Base-by-base conservation (phyloP, 2,797 vertebrate species). In the Holocentrus rufus region DNA sequence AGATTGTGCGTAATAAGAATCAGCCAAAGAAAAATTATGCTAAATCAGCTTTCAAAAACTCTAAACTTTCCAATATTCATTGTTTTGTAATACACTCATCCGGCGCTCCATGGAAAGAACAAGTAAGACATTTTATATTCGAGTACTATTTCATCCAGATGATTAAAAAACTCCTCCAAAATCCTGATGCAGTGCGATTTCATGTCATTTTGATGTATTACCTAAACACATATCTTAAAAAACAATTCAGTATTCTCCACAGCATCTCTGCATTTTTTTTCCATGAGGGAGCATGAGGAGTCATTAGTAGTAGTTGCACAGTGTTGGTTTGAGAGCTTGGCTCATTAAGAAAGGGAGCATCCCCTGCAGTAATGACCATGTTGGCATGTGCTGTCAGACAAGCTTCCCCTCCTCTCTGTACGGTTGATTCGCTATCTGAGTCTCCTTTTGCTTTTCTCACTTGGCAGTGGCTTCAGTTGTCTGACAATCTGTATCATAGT, bases 301-400 rank as follows among this genome's bases (percentile, higher is more conserved):
- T 71, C 68, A 69, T 82, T 74, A 74, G 61, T 50, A 73, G 50
- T 39, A 64, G 59, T 65, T 65, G 49, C 59, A 42, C 36, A 50
- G 59, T 30, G 67, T 13, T n/a, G 66, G 65, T 15, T 55, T 27
- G 34, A 77, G 44, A 74, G 42, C 14, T 17, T 66, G 71, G 70
- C 81, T 85, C 65, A 81, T 79, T 88, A 79, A 39, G 49, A 49
- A 11, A 36, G 20, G 55, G 49, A 75, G 22, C 62, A 81, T 59
- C 55, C 65, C 77, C 83, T 69, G 22, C 58, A 85, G 76, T 79
- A 65, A 75, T 49, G 72, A 55, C 72, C 75, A 67, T 23, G 69
- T 61, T 69, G 55, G 54, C 47, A 65, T 36, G 27, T 31, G 46
- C 49, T 66, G 64, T 73, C 31, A 61, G 66, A 80, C 56, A 50